phyloP scores from a whole-genome alignment of 2,797 vertebrate genomes.

The Acestrorhynchus altus region DNA sequence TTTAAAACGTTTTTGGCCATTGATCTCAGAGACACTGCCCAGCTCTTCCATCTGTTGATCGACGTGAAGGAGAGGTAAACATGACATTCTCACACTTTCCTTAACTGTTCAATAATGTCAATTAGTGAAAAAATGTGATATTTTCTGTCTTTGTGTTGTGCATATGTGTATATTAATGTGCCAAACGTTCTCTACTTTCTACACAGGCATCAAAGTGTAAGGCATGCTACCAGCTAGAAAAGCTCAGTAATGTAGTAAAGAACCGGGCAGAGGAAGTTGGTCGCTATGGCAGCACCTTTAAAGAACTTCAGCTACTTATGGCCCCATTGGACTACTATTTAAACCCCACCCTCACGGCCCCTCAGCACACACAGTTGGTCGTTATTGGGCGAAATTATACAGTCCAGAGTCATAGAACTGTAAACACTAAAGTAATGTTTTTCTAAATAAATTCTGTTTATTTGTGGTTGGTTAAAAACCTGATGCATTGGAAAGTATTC shows the following conservation, averaged over 20 bases:
- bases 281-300: constrained; percentile 93
- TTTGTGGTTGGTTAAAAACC: no score
- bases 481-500: no score
- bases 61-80: constrained; percentile 95
- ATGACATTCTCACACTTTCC: neutral
- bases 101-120: no score
- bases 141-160: neutral
- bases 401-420: no score
- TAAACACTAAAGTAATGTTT: no score
- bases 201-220: constrained; percentile 90
- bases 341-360: no score
- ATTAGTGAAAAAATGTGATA: no score
- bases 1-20: constrained; percentile 89
- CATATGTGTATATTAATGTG: neutral
- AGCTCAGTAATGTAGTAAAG: constrained; percentile 86
- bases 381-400: neutral
- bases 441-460: no score
- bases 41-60: constrained; percentile 90
- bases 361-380: constrained; percentile 9
- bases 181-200: constrained; percentile 13
- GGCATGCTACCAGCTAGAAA: constrained; percentile 88
- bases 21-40: constrained; percentile 91
- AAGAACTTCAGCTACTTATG: constrained; percentile 93
- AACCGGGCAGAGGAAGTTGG: constrained; percentile 86
- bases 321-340: constrained; percentile 82